Conservation (phyloP, 2,113 vertebrate genomes). For the Hemiscyllium ocellatum region DNA sequence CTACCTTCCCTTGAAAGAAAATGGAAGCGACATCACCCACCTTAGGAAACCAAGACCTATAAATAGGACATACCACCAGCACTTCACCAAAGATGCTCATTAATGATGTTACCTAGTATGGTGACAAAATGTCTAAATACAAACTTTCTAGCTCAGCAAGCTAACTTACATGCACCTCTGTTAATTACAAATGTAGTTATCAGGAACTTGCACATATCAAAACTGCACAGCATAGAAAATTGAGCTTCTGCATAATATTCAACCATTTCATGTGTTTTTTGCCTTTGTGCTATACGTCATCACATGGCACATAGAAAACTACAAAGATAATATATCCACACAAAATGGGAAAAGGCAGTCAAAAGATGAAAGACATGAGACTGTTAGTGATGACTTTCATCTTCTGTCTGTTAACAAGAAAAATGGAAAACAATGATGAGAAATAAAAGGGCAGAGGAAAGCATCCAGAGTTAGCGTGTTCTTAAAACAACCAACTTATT, state of each 20-base stretch:
- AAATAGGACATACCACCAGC: too few relatives aligned
- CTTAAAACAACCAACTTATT: neutral
- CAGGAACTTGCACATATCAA: neutral
- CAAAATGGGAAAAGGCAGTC: neutral
- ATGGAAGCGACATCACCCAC: too few relatives aligned
- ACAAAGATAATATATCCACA: neutral
- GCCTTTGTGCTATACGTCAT: neutral
- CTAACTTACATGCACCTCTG: neutral
- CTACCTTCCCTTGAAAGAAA: too few relatives aligned
- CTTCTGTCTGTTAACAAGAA: neutral
- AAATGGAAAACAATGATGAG: neutral
- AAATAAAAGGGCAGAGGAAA: neutral
- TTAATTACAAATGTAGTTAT: neutral
- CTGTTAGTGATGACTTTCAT: neutral
- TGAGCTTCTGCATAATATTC: neutral
- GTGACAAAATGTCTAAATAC: too few relatives aligned
- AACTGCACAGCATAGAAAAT: slow-evolving; percentile 5
- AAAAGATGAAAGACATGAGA: neutral
- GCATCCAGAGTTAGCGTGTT: neutral
- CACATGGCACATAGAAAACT: neutral
- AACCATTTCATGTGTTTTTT: neutral
- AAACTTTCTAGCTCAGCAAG: too few relatives aligned
- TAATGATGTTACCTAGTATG: too few relatives aligned
- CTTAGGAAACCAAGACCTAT: too few relatives aligned
- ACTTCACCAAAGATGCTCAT: too few relatives aligned